These are phyloP conservation scores for Discoglossus pictus DNA, from an alignment of 2,797 vertebrate genomes.

Conservation along the genomic window DNA sequence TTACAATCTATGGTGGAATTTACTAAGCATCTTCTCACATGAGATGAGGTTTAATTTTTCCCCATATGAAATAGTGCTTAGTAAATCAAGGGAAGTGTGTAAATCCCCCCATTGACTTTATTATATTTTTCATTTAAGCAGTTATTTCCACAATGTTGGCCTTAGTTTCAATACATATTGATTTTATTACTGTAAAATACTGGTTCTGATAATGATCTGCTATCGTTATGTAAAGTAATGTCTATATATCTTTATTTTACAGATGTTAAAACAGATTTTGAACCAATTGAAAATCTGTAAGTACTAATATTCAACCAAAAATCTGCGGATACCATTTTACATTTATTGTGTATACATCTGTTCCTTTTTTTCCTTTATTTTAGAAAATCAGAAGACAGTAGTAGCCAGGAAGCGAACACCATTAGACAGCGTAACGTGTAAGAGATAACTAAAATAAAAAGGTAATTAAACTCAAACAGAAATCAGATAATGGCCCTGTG, in stretches of 20 bases:
- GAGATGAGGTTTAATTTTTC: no score
- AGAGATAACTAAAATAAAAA: background rate
- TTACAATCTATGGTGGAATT: no score
- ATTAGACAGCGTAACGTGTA: constrained; percentile 33
- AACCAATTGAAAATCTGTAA: constrained; percentile 29
- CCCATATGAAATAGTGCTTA: no score
- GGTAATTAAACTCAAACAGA: background rate
- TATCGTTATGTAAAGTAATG: background rate
- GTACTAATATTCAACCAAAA: background rate
- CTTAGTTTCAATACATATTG: no score
- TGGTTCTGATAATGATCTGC: background rate
- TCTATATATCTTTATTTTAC: constrained; percentile 12
- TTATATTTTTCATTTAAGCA: no score
- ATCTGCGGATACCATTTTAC: no score
- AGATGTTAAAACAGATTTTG: constrained; percentile 24
- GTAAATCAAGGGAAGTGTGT: no score
- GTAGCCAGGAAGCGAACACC: background rate
- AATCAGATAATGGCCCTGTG: no score
- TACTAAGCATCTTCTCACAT: no score
- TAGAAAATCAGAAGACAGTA: constrained; percentile 30
- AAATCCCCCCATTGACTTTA: no score
- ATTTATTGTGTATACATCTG: background rate
- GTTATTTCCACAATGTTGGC: no score
- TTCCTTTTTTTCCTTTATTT: background rate
- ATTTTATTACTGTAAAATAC: background rate